A percentile compares a stretch with the other conserved stretches of the same genome.
Evolutionary conservation across 2,797 vertebrate genomes (phyloP).

Genomic region (Chaetophractus vellerosus): DNA sequence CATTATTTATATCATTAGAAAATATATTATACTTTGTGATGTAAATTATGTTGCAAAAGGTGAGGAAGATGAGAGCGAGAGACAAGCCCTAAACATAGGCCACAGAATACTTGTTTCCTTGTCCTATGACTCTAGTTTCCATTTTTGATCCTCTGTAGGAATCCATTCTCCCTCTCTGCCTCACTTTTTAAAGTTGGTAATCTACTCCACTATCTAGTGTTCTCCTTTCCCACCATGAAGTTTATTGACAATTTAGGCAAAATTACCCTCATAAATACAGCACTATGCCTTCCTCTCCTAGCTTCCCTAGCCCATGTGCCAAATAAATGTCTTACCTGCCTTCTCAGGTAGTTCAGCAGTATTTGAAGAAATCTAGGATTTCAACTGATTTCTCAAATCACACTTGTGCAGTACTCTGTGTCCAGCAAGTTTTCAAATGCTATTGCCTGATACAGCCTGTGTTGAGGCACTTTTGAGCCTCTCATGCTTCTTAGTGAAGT

Average conservation of each 20-base stretch:
- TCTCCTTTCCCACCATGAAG: slow-evolving; percentile 34
- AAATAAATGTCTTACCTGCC: not conserved
- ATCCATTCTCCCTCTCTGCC: not conserved
- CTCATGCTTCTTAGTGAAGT: slow-evolving; percentile 9
- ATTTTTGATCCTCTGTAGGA: not conserved
- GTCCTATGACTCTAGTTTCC: not conserved
- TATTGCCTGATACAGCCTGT: slow-evolving; percentile 3
- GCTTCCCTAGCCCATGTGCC: slow-evolving; percentile 28
- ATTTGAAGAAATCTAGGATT: slow-evolving; percentile 25
- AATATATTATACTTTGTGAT: slow-evolving; percentile 26
- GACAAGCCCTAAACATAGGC: not conserved
- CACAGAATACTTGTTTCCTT: slow-evolving; percentile 53
- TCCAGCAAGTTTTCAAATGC: slow-evolving; percentile 14
- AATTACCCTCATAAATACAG: not conserved
- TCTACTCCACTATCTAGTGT: slow-evolving; percentile 25
- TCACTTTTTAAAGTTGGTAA: slow-evolving; percentile 1
- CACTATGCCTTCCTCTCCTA: slow-evolving; percentile 3
- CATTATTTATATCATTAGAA: slow-evolving; percentile 35
- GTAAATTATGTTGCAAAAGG: slow-evolving; percentile 46
- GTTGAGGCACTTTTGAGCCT: slow-evolving; percentile 31
- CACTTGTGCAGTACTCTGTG: not conserved
- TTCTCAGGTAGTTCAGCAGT: too few species aligned
- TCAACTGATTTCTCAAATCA: not conserved
- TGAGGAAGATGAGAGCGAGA: not conserved
- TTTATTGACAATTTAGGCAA: slow-evolving; percentile 28